Conservation (phyloP, 2,797 vertebrate species). For the Pteronotus mesoamericanus region DNA sequence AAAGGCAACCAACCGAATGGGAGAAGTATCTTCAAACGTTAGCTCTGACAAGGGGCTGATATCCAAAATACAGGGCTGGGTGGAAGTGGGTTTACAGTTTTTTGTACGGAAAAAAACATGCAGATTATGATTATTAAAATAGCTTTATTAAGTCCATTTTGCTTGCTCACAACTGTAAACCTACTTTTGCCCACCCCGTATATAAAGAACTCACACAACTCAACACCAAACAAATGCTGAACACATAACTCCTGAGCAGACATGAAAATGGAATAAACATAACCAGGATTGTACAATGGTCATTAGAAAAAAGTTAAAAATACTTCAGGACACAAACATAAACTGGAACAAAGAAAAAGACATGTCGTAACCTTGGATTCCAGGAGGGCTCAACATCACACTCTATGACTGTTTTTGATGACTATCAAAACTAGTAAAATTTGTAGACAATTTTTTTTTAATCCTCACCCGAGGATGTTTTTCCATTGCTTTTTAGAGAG, state of each 20-base stretch:
- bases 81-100: neutral
- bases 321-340: neutral
- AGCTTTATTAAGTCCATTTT: neutral
- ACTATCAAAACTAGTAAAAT: neutral
- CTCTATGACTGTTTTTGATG: neutral
- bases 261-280: neutral
- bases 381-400: neutral
- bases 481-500: too few relatives aligned
- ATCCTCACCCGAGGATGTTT: too few relatives aligned
- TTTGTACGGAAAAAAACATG: neutral
- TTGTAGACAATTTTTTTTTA: neutral
- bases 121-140: neutral
- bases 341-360: neutral
- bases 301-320: neutral
- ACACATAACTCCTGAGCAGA: neutral
- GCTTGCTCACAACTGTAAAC: neutral
- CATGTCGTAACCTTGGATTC: neutral
- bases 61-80: neutral
- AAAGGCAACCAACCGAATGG: neutral
- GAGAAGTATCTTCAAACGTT: neutral
- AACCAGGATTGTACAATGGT: neutral
- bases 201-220: neutral
- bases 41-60: neutral
- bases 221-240: neutral
- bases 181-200: neutral